Evolutionary conservation across 1,140 invertebrate genomes (phyloP), one percentile per base, ranked within the genome.

Genomic region (Pogonomyrmex barbatus): DNA sequence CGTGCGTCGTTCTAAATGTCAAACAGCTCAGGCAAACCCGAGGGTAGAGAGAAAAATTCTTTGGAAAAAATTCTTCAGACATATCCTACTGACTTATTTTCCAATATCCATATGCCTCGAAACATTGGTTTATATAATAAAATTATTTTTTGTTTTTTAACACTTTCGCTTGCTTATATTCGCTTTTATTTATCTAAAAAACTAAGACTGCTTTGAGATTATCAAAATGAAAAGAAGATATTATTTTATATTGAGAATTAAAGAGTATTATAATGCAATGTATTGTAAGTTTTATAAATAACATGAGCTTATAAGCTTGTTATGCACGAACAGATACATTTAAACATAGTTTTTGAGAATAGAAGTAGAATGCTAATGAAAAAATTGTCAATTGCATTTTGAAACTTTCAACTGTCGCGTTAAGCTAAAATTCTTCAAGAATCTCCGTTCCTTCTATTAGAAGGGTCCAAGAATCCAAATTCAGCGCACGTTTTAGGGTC

Each of bases 391-490:
- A 17, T n/a, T 14, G 14, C 6, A 14, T 79, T 12, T 65, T 52
- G 67, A 67, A 2, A 5, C 5, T n/a, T 14, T 67, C 12, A 24
- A 14, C 17, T n/a, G 12, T 30, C 17, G 2, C 10, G 77, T 45
- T 0, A 68, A 14, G 12, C 12, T 4, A 30, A 56, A 58, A 45
- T 12, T 81, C 24, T 70, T 36, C 14, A 5, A 42, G n/a, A 56
- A 68, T 45, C 50, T 81, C 10, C 4, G 14, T n/a, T 81, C n/a
- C n/a, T n/a, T n/a, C 9, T 58, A 45, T 70, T 30, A 45, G 62
- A 52, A 54, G n/a, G 24, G 24, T 36, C 24, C 56, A 56, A 79
- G 9, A 30, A 68, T 68, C 24, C 33, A 33, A 70, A 81, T 81
- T 70, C 78, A 70, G 67, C 50, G 6, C 78, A 70, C 39, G 10